phyloP scores from a whole-genome alignment of 2,113 vertebrate genomes.

The Mormyrus iriodes region DNA sequence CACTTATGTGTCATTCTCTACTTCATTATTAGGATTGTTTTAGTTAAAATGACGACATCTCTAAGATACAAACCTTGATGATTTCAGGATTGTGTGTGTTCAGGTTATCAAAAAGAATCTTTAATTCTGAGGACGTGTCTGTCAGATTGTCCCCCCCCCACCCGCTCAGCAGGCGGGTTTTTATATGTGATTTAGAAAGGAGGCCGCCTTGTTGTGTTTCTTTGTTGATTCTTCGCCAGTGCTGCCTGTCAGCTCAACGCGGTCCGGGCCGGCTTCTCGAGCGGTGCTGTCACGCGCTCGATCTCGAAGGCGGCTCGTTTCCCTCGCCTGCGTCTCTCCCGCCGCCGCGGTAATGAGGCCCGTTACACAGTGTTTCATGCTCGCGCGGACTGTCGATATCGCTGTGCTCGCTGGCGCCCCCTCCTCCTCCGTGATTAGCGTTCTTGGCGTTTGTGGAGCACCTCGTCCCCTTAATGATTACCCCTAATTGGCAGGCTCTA shows the following conservation, averaged over 20 bases:
- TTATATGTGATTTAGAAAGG: constrained; percentile 15
- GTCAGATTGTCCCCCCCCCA: constrained; percentile 18
- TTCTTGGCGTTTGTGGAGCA: constrained; percentile 11
- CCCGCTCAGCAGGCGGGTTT: constrained; percentile 33
- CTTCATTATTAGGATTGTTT: constrained; percentile 15
- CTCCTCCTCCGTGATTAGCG: constrained; percentile 25
- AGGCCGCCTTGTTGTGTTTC: constrained; percentile 32
- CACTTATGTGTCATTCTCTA: neutral
- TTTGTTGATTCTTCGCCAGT: constrained; percentile 28
- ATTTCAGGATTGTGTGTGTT: constrained; percentile 18
- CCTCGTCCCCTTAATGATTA: constrained; percentile 34
- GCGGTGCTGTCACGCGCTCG: constrained; percentile 29
- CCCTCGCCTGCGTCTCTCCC: neutral
- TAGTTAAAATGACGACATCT: constrained; percentile 35
- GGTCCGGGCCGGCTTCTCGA: constrained; percentile 29
- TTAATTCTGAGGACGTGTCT: constrained; percentile 34
- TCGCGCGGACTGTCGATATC: neutral
- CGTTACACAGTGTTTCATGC: constrained; percentile 9
- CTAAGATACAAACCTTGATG: constrained; percentile 23
- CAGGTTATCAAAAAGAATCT: constrained; percentile 37
- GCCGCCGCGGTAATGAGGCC: constrained; percentile 17
- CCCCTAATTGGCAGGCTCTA: constrained; percentile 40
- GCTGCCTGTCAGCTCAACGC: constrained; percentile 36
- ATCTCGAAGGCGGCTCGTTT: neutral
- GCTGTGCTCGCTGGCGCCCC: neutral